A percentile compares a stretch with the other conserved stretches of the same genome.
These are phyloP conservation scores for Ctenopoma kingsleyae DNA, from an alignment of 2,797 vertebrate species.

Conservation along the genomic window DNA sequence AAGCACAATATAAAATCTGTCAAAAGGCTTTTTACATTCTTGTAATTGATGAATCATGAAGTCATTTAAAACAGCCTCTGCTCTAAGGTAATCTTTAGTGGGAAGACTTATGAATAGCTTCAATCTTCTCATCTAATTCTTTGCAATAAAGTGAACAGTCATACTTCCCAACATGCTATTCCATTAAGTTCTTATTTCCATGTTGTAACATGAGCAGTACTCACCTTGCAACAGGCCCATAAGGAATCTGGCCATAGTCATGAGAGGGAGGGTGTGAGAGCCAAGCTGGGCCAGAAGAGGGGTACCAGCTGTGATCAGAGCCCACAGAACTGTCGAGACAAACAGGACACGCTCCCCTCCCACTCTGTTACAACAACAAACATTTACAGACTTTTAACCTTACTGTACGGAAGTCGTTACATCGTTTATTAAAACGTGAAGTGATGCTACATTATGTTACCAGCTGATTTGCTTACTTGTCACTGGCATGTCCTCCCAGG, in stretches of 20 bases:
- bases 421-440: not conserved
- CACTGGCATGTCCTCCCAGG: constrained; percentile 90
- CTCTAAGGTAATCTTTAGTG: not conserved
- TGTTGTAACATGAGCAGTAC: not conserved
- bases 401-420: not conserved
- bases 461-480: constrained; percentile 74
- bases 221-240: constrained; percentile 82
- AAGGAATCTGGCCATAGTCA: constrained; percentile 73
- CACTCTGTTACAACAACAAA: constrained; percentile 57
- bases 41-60: too few species aligned
- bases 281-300: constrained; percentile 65
- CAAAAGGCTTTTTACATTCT: not conserved
- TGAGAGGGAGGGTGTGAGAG: constrained; percentile 62
- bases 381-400: not conserved
- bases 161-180: not conserved
- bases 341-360: constrained; percentile 80
- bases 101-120: not conserved
- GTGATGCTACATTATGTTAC: not conserved
- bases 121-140: not conserved
- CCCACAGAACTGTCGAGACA: constrained; percentile 73
- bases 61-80: too few species aligned
- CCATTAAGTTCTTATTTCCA: not conserved
- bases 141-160: not conserved
- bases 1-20: not conserved
- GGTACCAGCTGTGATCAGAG: constrained; percentile 67